These are phyloP conservation scores for Sarcophaga subvicina DNA, from an alignment of 2,888 invertebrate genomes.

Conservation along the genomic window DNA sequence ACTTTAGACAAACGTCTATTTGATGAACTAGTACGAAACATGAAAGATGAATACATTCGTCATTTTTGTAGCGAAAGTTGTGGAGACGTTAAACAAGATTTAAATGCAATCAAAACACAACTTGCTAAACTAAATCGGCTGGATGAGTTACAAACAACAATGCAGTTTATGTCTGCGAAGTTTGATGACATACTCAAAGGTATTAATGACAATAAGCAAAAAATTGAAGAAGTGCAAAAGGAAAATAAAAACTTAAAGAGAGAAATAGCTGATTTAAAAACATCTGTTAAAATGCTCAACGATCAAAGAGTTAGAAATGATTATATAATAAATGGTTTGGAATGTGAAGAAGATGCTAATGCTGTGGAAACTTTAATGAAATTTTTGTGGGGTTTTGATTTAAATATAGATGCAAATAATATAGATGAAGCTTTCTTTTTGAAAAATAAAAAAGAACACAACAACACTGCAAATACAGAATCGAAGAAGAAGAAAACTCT, in stretches of 20 bases:
- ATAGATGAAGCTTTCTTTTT: too few species aligned
- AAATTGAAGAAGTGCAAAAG: background rate
- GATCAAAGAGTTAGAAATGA: background rate
- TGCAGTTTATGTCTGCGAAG: too few species aligned
- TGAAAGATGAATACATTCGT: background rate
- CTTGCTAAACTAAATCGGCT: constrained; percentile 20
- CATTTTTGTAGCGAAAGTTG: background rate
- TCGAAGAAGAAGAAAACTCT: too few species aligned
- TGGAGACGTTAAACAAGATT: constrained; percentile 1
- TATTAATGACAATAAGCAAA: constrained; percentile 3
- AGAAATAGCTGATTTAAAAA: constrained; percentile 8
- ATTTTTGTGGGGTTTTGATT: too few species aligned
- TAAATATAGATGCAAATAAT: too few species aligned
- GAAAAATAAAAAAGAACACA: too few species aligned
- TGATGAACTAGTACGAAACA: background rate
- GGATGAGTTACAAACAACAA: constrained; percentile 5
- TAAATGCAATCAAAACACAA: constrained; percentile 4
- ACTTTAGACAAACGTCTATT: background rate
- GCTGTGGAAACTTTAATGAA: too few species aligned
- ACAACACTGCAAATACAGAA: too few species aligned
- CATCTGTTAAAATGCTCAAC: background rate
- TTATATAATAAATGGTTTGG: background rate
- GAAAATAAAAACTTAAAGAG: constrained; percentile 1
- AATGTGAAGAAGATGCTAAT: background rate
- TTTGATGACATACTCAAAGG: constrained; percentile 13